Base-by-base conservation (phyloP, 2,888 invertebrate species). In the Dryobota labecula region DNA sequence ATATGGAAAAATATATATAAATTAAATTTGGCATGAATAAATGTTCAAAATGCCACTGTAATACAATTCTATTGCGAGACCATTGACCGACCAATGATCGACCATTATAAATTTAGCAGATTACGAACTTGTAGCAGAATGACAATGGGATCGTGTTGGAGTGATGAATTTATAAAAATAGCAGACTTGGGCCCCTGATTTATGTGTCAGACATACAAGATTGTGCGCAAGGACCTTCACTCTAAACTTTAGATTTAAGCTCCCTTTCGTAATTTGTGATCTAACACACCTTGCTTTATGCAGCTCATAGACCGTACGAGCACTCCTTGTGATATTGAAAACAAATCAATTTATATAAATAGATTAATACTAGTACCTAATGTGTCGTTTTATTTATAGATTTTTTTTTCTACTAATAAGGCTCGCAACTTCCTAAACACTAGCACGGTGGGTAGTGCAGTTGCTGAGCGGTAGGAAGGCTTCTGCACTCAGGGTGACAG, bases 291-390 rank as follows among this genome's bases (percentile, higher is more conserved):
- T 89, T 91, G 91, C 90, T 92, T 88, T 89, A 91, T 84, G 85
- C 88, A 86, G 85, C 87, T 88, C 87, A 87, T 91, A 90, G 91
- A 91, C 90, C 92, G 89, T 92, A 84, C 84, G 87, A 91, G 92
- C 93, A 94, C 92, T 88, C 87, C 86, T 93, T 95, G 95, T 95
- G 95, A 95, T 95, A 94, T 88, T 82, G 86, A 87, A 89, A 88
- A 85, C 84, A 80, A 88, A 90, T 89, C 89, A 89, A 89, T 89
- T 88, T 86, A 86, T 70, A 80, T 69, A 83, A 86, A 83, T 82
- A 83, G 80, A 85, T 82, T 85, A 76, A 58, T 83, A 84, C 82
- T 73, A 64, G 72, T 75, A 76, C 43, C 41, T 57, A 47, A 56
- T 30, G 20, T 61, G 61, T 56, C 49, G 74, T 72, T 56, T 75